Evolutionary conservation across 2,797 vertebrate species (phyloP).

Genomic region (Sebastolobus alascanus): DNA sequence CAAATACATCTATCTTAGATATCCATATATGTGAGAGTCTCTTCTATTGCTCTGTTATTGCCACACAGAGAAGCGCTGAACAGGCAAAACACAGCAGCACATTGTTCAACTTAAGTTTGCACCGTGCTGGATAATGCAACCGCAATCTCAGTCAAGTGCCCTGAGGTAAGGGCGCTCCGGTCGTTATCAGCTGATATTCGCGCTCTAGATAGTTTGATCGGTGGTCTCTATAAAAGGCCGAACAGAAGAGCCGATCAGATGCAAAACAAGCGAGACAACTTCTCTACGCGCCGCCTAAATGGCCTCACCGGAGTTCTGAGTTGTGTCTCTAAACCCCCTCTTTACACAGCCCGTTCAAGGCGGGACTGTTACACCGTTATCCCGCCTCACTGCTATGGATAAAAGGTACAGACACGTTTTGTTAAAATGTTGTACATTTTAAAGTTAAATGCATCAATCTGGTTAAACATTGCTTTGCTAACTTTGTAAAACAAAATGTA

Average conservation of each 20-base stretch:
- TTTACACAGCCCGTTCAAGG: not conserved
- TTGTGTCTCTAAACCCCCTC: too few relatives aligned
- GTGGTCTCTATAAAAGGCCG: not conserved
- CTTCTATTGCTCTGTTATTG: conserved; percentile 45
- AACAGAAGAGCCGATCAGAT: not conserved
- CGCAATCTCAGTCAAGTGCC: conserved; percentile 43
- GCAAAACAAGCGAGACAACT: not conserved
- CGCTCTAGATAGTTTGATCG: not conserved
- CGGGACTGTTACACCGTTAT: not conserved
- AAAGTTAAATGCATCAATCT: too few relatives aligned
- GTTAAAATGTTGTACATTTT: too few relatives aligned
- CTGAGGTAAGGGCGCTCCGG: not conserved
- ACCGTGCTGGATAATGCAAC: conserved; percentile 40
- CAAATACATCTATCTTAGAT: conserved; percentile 51
- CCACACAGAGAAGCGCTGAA: conserved; percentile 57
- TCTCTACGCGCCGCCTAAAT: not conserved
- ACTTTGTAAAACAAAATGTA: too few relatives aligned
- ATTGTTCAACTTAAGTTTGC: conserved; percentile 45
- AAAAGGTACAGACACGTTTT: too few relatives aligned
- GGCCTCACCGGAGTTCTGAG: not conserved
- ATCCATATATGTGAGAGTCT: conserved; percentile 46
- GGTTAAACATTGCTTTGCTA: too few relatives aligned
- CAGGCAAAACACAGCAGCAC: conserved; percentile 47
- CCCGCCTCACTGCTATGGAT: not conserved
- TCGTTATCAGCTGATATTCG: not conserved